Conservation (phyloP, 1,140 invertebrate species). For the Himalopsyche phryganea region DNA sequence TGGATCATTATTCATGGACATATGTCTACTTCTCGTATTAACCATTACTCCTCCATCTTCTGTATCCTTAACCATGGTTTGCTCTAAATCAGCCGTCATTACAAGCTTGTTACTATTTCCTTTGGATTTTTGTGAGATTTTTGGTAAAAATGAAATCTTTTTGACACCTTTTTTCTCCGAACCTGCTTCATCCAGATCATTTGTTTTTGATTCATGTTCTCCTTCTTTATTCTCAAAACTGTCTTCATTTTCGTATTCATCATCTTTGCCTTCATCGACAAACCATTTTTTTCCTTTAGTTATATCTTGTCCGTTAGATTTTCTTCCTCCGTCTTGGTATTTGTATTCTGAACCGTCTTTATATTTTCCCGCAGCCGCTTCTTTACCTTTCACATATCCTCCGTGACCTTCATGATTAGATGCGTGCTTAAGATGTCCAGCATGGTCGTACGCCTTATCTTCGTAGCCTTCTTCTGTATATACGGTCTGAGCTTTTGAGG, state of each 20-base stretch:
- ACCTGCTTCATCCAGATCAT: slow-evolving; percentile 27
- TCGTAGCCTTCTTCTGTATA: slow-evolving; percentile 78
- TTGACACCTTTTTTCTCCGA: slow-evolving; percentile 23
- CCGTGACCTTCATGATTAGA: slow-evolving; percentile 52
- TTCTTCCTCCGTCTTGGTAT: slow-evolving; percentile 41
- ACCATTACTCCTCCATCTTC: slow-evolving; percentile 34
- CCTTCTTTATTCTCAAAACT: slow-evolving; percentile 28
- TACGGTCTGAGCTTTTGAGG: slow-evolving; percentile 67
- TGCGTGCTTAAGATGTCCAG: slow-evolving; percentile 65
- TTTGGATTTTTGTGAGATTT: background rate
- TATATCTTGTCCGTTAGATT: slow-evolving; percentile 38
- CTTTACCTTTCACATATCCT: slow-evolving; percentile 45
- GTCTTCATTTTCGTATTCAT: slow-evolving; percentile 35
- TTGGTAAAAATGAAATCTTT: slow-evolving; percentile 10
- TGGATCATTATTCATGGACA: slow-evolving; percentile 14
- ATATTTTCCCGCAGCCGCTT: slow-evolving; percentile 43
- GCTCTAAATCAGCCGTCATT: background rate
- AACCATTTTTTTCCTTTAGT: slow-evolving; percentile 41
- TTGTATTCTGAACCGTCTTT: slow-evolving; percentile 37
- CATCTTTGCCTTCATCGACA: slow-evolving; percentile 39
- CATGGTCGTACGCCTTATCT: slow-evolving; percentile 73
- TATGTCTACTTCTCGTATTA: slow-evolving; percentile 35
- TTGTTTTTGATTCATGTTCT: slow-evolving; percentile 16
- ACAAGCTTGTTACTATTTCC: background rate
- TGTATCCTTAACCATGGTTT: slow-evolving; percentile 33